These are phyloP conservation scores for Rhea americana DNA, from an alignment of 2,113 vertebrate species.

Conservation along the genomic window DNA sequence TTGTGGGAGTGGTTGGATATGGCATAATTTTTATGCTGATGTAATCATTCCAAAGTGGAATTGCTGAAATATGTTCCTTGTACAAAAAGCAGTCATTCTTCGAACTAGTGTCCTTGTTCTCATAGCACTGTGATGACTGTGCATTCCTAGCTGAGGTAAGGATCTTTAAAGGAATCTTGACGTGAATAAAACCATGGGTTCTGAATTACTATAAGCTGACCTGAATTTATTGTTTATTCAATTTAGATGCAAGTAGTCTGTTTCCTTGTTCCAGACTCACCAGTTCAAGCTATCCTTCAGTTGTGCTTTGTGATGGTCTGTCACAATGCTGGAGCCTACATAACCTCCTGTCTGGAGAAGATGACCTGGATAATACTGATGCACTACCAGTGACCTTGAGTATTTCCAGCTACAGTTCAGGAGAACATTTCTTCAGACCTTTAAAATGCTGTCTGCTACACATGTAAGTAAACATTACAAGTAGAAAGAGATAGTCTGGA, in stretches of 20 bases:
- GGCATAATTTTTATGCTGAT: background rate
- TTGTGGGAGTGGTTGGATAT: background rate
- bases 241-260: fast-evolving
- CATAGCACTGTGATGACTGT: background rate
- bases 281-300: background rate
- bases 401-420: background rate
- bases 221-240: background rate
- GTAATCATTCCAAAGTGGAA: background rate
- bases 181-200: background rate
- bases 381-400: background rate
- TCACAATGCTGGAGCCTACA: background rate
- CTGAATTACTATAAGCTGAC: background rate
- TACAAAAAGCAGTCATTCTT: background rate
- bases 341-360: background rate
- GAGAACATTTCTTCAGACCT: background rate
- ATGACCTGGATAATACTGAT: background rate
- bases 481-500: background rate
- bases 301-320: background rate
- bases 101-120: background rate
- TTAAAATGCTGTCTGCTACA: background rate
- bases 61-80: background rate
- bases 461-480: background rate
- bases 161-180: background rate
- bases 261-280: background rate
- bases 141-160: background rate